Conservation (phyloP, 2,888 invertebrate genomes). For the Rhamnusium bicolor region DNA sequence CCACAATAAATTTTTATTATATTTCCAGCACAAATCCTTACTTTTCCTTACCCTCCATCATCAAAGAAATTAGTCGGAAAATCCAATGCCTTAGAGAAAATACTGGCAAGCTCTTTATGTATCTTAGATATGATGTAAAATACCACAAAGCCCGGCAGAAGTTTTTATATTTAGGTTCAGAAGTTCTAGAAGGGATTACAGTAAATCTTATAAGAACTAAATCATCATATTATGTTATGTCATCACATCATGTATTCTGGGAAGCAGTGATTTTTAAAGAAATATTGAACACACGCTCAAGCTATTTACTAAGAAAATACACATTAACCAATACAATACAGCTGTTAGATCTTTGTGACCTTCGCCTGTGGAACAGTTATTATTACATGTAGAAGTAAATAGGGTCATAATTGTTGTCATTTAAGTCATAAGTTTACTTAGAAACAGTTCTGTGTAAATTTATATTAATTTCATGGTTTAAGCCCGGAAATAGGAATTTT, state of each 20-base stretch:
- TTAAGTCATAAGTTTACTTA: background rate
- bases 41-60: conserved; percentile 1
- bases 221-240: conserved; percentile 1
- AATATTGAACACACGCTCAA: background rate
- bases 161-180: conserved; percentile 17
- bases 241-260: background rate
- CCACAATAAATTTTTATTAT: background rate
- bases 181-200: background rate
- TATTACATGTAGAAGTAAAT: background rate
- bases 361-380: background rate
- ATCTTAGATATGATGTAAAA: background rate
- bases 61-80: conserved; percentile 30
- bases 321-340: background rate
- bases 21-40: conserved; percentile 13
- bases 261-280: conserved; percentile 1
- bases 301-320: background rate
- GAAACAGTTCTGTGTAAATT: background rate
- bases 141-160: background rate
- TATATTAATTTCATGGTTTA: background rate
- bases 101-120: conserved; percentile 23
- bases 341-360: background rate
- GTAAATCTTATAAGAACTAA: background rate
- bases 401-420: background rate
- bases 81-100: conserved; percentile 9
- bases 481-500: background rate